These are phyloP conservation scores for Noctua pronuba DNA, from an alignment of 2,888 invertebrate genomes.

Conservation along the genomic window DNA sequence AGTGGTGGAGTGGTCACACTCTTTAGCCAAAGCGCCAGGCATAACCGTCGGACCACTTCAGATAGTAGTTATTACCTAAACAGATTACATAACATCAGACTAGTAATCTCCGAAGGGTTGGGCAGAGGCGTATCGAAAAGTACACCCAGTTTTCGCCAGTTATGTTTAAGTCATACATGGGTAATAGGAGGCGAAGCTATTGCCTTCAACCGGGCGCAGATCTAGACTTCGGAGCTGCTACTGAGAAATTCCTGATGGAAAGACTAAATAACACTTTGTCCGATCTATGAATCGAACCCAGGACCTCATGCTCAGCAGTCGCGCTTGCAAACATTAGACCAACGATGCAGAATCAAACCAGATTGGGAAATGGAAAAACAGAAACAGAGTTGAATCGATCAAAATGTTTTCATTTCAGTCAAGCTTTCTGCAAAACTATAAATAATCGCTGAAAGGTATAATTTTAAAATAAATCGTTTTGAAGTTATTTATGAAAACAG, in stretches of 20 bases:
- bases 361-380: background rate
- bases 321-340: background rate
- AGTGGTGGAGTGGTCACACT: conserved; percentile 38
- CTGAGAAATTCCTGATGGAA: background rate
- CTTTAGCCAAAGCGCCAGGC: conserved; percentile 10
- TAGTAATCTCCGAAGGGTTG: background rate
- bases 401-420: background rate
- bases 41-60: conserved; percentile 45
- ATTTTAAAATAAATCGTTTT: too few species aligned
- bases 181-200: background rate
- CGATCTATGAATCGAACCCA: background rate
- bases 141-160: background rate
- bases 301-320: background rate
- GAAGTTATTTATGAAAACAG: too few species aligned
- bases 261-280: background rate
- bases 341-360: background rate
- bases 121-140: background rate
- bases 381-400: background rate
- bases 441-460: background rate
- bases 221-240: background rate
- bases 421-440: background rate
- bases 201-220: background rate
- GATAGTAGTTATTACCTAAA: conserved; percentile 31
- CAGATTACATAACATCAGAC: background rate
- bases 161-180: background rate